A percentile compares a stretch with the other conserved stretches of the same genome.
phyloP scores from a whole-genome alignment of 2,113 vertebrate genomes.

The Pseudonaja textilis region DNA sequence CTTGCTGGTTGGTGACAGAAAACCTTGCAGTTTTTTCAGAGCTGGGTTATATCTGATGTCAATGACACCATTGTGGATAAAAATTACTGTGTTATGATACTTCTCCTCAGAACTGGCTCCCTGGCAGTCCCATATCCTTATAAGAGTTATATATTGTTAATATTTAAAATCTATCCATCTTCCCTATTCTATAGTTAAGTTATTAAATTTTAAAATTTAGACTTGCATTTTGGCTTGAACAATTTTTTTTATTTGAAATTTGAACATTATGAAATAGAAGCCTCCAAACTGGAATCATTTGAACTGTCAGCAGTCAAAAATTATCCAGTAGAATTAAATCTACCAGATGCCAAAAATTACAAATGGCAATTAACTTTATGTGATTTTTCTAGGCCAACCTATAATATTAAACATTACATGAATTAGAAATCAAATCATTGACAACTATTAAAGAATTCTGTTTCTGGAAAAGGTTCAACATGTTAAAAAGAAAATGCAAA shows the following conservation, averaged over 20 bases:
- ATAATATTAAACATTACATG: background rate
- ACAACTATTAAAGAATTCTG: background rate
- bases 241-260: background rate
- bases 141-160: background rate
- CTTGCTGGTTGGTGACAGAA: background rate
- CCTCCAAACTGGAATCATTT: background rate
- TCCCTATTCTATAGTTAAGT: no score
- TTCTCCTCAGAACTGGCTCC: background rate
- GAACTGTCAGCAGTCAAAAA: background rate
- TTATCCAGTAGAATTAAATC: background rate
- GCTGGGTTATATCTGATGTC: background rate
- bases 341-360: background rate
- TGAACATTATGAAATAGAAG: background rate
- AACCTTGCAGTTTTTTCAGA: background rate
- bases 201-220: background rate
- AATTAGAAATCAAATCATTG: background rate
- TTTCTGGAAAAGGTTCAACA: background rate
- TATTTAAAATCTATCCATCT: background rate
- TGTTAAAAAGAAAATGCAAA: background rate
- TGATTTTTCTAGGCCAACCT: background rate
- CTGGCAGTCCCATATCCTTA: background rate
- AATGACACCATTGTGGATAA: background rate
- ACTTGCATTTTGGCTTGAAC: background rate
- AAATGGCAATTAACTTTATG: background rate
- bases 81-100: background rate